A percentile compares a stretch with the other conserved stretches of the same genome.
Evolutionary conservation across 2,113 vertebrate species (phyloP).

Genomic region (Gallinago undulata): DNA sequence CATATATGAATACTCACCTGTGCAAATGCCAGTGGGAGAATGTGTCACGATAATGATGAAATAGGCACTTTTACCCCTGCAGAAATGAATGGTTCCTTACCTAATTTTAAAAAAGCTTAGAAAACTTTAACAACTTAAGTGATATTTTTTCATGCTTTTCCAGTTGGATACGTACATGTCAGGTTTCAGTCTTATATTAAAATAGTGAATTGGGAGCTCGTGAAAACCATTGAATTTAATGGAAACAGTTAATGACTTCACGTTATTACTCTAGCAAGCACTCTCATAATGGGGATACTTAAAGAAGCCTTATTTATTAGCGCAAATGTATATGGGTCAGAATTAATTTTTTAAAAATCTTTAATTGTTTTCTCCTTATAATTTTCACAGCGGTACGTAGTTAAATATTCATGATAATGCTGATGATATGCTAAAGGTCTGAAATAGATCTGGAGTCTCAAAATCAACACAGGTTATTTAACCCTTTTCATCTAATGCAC

Average conservation of each 20-base stretch:
- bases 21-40: background rate
- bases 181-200: constrained; percentile 56
- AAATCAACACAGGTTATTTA: constrained; percentile 76
- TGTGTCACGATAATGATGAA: background rate
- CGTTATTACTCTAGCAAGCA: constrained; percentile 59
- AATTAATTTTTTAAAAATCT: constrained; percentile 80
- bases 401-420: constrained; percentile 81
- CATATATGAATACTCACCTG: background rate
- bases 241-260: constrained; percentile 73
- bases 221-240: constrained; percentile 68
- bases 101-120: background rate
- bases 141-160: background rate
- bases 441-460: constrained; percentile 70
- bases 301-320: constrained; percentile 80
- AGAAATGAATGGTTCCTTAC: background rate
- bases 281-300: constrained; percentile 72
- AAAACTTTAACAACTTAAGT: background rate
- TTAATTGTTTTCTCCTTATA: constrained; percentile 80
- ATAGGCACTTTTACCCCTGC: background rate
- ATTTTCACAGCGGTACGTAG: constrained; percentile 77
- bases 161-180: background rate
- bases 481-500: constrained; percentile 77
- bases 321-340: constrained; percentile 80
- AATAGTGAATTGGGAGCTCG: constrained; percentile 67
- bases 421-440: constrained; percentile 76